phyloP scores from a whole-genome alignment of 2,888 invertebrate genomes.

The Abscondita cerata region DNA sequence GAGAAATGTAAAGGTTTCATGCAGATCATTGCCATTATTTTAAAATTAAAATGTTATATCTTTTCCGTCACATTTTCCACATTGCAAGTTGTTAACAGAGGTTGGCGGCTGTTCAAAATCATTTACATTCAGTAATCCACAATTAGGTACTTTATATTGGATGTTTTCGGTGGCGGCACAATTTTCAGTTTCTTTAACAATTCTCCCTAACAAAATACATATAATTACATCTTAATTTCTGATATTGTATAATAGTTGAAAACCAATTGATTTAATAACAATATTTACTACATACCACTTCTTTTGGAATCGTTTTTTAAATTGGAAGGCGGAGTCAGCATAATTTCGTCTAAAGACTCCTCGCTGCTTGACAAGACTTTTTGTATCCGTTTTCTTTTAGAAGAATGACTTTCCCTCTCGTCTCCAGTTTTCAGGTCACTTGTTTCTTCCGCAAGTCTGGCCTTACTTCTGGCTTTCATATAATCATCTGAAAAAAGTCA shows the following conservation, averaged over 20 bases:
- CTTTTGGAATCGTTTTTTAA: background rate
- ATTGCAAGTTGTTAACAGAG: too few species aligned
- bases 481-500: constrained; percentile 8
- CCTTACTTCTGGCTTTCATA: constrained; percentile 9
- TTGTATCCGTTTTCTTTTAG: background rate
- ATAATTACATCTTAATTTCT: too few species aligned
- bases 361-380: background rate
- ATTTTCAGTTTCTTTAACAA: too few species aligned
- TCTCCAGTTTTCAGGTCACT: background rate
- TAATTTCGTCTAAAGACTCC: background rate
- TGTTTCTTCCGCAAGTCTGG: constrained; percentile 2
- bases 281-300: background rate
- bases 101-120: too few species aligned
- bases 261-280: background rate
- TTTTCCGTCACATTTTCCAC: too few species aligned
- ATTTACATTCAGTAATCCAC: too few species aligned
- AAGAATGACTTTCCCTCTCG: background rate
- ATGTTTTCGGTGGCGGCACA: too few species aligned
- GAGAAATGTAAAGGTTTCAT: too few species aligned
- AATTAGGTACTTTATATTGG: too few species aligned
- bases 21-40: too few species aligned
- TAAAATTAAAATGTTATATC: too few species aligned
- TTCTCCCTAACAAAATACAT: too few species aligned
- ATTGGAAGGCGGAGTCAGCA: background rate
- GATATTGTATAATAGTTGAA: background rate